Conservation (phyloP, 2,113 vertebrate genomes). For the Silurus glanis region DNA sequence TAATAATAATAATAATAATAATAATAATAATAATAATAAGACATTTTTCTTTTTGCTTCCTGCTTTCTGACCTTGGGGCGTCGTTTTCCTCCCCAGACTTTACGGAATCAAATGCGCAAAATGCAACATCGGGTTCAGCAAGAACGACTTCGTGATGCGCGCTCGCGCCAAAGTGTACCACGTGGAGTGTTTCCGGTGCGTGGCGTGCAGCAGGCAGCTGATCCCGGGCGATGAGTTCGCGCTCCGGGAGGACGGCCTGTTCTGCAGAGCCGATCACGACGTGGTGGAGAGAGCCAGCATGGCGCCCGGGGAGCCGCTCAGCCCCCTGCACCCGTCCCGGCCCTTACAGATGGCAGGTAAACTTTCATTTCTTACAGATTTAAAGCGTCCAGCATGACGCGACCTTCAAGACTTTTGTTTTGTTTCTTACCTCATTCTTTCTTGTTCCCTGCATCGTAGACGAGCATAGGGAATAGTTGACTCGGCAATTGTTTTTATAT, state of each 20-base stretch:
- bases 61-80: not conserved
- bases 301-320: slow-evolving; percentile 86
- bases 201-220: slow-evolving; percentile 97
- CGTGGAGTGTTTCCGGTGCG: slow-evolving; percentile 98
- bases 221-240: slow-evolving; percentile 98
- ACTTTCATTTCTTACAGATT: slow-evolving; percentile 34
- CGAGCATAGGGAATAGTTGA: not conserved
- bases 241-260: slow-evolving; percentile 91
- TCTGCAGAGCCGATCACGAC: slow-evolving; percentile 95
- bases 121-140: slow-evolving; percentile 98
- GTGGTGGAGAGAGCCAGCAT: slow-evolving; percentile 92
- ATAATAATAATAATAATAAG: slow-evolving; percentile 16
- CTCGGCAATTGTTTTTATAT: not conserved
- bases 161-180: slow-evolving; percentile 97
- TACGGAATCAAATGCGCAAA: slow-evolving; percentile 98
- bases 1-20: not conserved
- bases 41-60: not conserved
- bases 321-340: slow-evolving; percentile 87
- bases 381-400: too few species aligned
- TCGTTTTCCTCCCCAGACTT: slow-evolving; percentile 74
- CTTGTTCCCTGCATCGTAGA: not conserved
- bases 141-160: slow-evolving; percentile 98
- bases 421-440: not conserved
- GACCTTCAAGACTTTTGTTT: not conserved
- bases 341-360: slow-evolving; percentile 98